phyloP scores from a whole-genome alignment of 2,888 invertebrate genomes.

The Pasiphila rectangulata region DNA sequence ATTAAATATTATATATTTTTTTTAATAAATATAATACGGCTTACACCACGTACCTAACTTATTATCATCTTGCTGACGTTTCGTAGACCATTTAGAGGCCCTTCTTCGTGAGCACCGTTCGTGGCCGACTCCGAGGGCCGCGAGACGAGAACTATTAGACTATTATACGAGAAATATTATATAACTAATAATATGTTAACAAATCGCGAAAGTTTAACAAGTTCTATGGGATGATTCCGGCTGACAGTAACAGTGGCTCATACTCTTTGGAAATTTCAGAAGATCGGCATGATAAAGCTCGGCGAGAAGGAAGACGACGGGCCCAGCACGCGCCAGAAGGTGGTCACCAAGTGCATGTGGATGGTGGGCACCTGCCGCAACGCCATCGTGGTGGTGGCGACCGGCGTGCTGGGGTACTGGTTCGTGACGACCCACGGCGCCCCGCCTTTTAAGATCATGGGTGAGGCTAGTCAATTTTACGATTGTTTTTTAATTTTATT shows the following conservation, averaged over 20 bases:
- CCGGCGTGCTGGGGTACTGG: constrained; percentile 85
- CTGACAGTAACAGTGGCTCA: background rate
- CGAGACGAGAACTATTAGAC: too few relatives aligned
- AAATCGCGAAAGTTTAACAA: background rate
- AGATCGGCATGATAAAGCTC: constrained; percentile 83
- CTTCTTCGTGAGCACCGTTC: too few relatives aligned
- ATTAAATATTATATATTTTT: too few relatives aligned
- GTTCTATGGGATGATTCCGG: background rate
- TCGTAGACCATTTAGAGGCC: too few relatives aligned
- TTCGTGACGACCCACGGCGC: constrained; percentile 73
- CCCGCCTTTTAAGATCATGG: constrained; percentile 86
- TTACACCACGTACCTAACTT: too few relatives aligned
- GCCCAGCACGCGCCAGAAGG: constrained; percentile 78
- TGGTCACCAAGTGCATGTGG: constrained; percentile 86
- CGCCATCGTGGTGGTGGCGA: constrained; percentile 89
- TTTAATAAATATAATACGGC: too few relatives aligned
- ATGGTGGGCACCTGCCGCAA: constrained; percentile 90
- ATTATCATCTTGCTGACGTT: too few relatives aligned
- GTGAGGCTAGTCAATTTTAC: constrained; percentile 46
- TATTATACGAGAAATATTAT: too few relatives aligned
- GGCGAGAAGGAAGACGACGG: constrained; percentile 78
- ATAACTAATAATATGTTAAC: too few relatives aligned
- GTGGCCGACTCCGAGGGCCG: too few relatives aligned
- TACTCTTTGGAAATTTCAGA: constrained; percentile 62
- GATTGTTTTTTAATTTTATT: too few relatives aligned